Conservation (phyloP, 2,797 vertebrate genomes). For the Oophaga sylvatica region DNA sequence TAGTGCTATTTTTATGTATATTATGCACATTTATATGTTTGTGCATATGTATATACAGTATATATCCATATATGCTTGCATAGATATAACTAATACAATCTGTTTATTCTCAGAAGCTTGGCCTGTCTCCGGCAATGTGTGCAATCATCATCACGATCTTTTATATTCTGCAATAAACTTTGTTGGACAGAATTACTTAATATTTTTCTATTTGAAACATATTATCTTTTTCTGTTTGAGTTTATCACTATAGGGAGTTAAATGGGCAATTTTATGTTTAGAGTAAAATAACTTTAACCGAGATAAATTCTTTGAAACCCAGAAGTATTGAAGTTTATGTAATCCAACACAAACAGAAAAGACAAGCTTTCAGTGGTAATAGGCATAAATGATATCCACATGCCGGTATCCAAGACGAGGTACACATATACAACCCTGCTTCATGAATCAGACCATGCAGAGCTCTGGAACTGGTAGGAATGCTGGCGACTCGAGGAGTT, state of each 20-base stretch:
- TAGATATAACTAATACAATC: background rate
- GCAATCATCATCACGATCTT: conserved; percentile 60
- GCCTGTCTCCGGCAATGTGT: background rate
- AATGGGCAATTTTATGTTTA: conserved; percentile 28
- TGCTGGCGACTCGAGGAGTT: conserved; percentile 68
- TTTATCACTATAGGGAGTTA: conserved; percentile 58
- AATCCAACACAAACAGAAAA: conserved; percentile 60
- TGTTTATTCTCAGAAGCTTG: conserved; percentile 7
- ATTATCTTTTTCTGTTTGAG: conserved; percentile 54
- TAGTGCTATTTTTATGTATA: no score
- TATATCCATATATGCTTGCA: background rate
- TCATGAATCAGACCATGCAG: conserved; percentile 63
- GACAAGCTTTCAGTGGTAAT: conserved; percentile 60
- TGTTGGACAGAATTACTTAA: conserved; percentile 61
- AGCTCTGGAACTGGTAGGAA: conserved; percentile 73
- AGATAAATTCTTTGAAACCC: conserved; percentile 42
- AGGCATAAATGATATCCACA: conserved; percentile 63
- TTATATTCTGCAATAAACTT: conserved; percentile 66
- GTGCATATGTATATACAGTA: background rate
- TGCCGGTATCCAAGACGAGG: conserved; percentile 57
- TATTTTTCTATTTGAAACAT: conserved; percentile 60
- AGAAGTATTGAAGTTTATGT: conserved; percentile 51
- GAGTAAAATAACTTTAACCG: conserved; percentile 27
- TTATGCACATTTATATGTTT: no score
- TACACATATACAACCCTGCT: conserved; percentile 54